phyloP scores from a whole-genome alignment of 2,888 invertebrate species.

The Fragum whitleyi region DNA sequence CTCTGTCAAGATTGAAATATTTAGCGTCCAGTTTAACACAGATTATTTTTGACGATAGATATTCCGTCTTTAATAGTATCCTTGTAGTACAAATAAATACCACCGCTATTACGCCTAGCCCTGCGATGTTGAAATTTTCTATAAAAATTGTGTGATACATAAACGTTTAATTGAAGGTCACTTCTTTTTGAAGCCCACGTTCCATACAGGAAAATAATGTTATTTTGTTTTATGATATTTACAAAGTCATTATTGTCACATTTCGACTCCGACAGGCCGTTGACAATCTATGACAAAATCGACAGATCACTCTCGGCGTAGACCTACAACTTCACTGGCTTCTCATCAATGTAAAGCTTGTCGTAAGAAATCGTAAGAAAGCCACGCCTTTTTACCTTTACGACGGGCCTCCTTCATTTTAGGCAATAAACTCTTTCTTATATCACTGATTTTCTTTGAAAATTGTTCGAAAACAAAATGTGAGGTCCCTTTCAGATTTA shows the following conservation, averaged over 20 bases:
- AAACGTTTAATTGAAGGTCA: not conserved
- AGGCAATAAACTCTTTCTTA: slow-evolving; percentile 17
- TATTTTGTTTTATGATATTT: slow-evolving; percentile 6
- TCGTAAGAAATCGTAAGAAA: no score
- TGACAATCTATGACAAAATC: slow-evolving; percentile 36
- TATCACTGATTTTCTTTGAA: slow-evolving; percentile 32
- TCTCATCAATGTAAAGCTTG: slow-evolving; percentile 36
- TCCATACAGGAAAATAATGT: slow-evolving; percentile 28
- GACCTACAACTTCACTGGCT: slow-evolving; percentile 26
- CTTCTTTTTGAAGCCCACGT: no score
- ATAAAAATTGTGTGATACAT: slow-evolving; percentile 25
- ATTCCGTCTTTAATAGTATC: no score
- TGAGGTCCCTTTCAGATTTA: slow-evolving; percentile 24
- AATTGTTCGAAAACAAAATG: slow-evolving; percentile 43
- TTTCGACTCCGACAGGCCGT: slow-evolving; percentile 30
- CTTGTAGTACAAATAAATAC: slow-evolving; percentile 13
- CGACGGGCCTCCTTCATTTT: slow-evolving; percentile 20
- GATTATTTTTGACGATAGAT: no score
- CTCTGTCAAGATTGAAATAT: no score
- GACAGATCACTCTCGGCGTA: slow-evolving; percentile 21
- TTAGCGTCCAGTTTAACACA: no score
- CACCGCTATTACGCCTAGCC: slow-evolving; percentile 20
- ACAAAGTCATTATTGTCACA: slow-evolving; percentile 23
- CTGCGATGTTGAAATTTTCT: slow-evolving; percentile 21
- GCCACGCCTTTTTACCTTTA: not conserved